A percentile compares a stretch with the other conserved stretches of the same genome.
Evolutionary conservation across 2,113 vertebrate genomes (phyloP).

Genomic region (Prochilodus magdalenae): DNA sequence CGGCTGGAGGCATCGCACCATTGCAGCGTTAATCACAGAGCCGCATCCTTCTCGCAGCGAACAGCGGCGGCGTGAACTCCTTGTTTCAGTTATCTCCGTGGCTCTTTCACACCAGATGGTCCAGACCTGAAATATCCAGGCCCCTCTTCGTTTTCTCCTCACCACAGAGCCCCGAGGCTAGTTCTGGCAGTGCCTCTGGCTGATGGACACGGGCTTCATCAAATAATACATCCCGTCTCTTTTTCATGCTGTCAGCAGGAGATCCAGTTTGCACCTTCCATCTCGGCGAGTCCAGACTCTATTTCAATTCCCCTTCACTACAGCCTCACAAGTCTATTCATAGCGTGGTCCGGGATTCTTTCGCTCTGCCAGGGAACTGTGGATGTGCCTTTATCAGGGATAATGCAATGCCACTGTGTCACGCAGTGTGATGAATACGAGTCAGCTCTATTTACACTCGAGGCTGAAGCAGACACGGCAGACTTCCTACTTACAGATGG

Average conservation of each 20-base stretch:
- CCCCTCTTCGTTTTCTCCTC: neutral
- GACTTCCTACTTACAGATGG: too few species aligned
- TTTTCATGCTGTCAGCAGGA: neutral
- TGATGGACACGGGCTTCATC: neutral
- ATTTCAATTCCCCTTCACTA: neutral
- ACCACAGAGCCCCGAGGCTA: neutral
- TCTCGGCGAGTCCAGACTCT: neutral
- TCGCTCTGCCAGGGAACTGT: neutral
- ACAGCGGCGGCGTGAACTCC: neutral
- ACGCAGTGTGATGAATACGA: neutral
- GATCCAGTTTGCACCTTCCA: neutral
- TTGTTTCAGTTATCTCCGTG: neutral
- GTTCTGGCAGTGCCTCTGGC: neutral
- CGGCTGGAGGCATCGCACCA: too few species aligned
- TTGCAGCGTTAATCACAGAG: neutral
- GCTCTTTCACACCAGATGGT: neutral
- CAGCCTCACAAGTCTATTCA: neutral
- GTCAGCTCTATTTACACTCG: too few species aligned
- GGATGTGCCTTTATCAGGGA: neutral
- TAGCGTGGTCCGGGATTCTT: neutral
- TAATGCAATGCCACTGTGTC: neutral
- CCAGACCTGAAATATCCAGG: neutral
- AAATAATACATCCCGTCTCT: neutral
- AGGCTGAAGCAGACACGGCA: too few species aligned
- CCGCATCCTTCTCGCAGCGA: neutral